phyloP scores from a whole-genome alignment of 2,113 vertebrate genomes.

The Pterophyllum scalare region DNA sequence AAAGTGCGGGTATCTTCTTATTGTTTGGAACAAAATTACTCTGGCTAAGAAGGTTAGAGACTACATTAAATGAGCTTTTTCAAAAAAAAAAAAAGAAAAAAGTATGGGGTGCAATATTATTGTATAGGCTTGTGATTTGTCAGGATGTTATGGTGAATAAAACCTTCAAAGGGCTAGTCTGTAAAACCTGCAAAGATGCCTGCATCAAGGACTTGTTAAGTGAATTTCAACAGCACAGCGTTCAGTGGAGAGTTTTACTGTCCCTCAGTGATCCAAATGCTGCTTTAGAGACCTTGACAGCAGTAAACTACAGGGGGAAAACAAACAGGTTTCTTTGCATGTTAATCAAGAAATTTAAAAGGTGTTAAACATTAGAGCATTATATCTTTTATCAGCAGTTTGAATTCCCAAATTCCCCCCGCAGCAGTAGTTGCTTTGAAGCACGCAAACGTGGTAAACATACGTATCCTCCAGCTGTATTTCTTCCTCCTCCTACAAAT shows the following conservation, averaged over 20 bases:
- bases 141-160: conserved; percentile 4
- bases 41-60: conserved; percentile 8
- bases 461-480: neutral
- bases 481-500: conserved; percentile 13
- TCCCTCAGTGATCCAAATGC: neutral
- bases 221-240: neutral
- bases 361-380: neutral
- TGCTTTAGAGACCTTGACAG: neutral
- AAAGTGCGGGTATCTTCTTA: neutral
- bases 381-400: conserved; percentile 15
- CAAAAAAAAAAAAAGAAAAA: neutral
- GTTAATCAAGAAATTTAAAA: conserved; percentile 28
- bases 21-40: neutral
- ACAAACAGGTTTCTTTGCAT: neutral
- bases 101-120: neutral
- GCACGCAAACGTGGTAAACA: conserved; percentile 6
- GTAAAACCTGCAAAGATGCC: neutral
- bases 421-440: conserved; percentile 3
- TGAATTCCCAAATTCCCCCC: neutral
- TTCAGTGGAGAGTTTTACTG: conserved; percentile 10
- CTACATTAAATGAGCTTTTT: neutral
- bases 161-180: neutral
- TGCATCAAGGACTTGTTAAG: conserved; percentile 3
- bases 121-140: neutral
- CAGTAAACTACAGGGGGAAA: neutral